Evolutionary conservation across 2,888 invertebrate genomes (phyloP).

Genomic region (Syrista parreyssii): DNA sequence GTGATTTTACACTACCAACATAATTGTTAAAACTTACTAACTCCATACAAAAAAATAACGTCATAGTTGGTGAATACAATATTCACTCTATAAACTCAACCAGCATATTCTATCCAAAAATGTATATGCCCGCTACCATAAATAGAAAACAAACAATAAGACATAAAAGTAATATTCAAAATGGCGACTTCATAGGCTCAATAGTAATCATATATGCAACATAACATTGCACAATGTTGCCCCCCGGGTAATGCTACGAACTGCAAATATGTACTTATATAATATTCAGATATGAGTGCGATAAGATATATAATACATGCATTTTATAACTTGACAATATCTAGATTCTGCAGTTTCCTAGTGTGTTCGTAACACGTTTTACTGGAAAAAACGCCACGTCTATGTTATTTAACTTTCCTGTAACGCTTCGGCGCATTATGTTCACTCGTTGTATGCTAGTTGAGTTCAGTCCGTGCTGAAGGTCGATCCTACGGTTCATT

Average conservation of each 20-base stretch:
- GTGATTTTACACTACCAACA: too few species aligned
- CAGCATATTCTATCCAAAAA: background rate
- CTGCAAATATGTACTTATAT: background rate
- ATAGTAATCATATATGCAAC: background rate
- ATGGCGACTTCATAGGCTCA: background rate
- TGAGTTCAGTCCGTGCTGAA: slow-evolving; percentile 12
- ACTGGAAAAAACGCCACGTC: background rate
- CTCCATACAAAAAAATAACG: background rate
- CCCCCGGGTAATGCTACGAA: background rate
- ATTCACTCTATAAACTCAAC: background rate
- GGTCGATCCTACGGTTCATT: slow-evolving; percentile 11
- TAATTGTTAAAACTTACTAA: too few species aligned
- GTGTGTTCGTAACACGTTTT: background rate
- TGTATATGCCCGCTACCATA: background rate
- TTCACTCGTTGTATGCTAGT: slow-evolving; percentile 25
- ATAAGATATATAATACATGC: background rate
- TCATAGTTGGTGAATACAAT: background rate
- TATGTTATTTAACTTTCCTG: background rate
- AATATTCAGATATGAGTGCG: too few species aligned
- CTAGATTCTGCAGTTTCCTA: background rate
- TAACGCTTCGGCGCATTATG: slow-evolving; percentile 18
- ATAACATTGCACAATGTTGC: background rate
- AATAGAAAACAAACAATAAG: too few species aligned
- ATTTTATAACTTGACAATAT: background rate
- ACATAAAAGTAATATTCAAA: background rate